These are phyloP conservation scores for Danaus melanippus DNA, from an alignment of 1,140 invertebrate genomes.

Conservation along the genomic window DNA sequence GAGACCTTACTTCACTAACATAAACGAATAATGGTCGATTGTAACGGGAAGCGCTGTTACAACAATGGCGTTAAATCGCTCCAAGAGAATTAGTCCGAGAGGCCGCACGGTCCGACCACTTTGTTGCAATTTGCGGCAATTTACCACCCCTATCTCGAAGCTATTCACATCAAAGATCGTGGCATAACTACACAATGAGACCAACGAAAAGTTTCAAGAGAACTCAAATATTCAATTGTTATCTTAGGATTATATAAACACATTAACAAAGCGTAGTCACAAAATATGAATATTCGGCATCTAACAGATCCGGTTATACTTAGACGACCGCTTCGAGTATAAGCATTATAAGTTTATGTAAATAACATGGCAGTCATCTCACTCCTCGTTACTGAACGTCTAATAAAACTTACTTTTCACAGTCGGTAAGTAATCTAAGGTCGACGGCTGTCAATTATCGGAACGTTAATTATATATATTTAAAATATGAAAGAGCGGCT, in stretches of 20 bases:
- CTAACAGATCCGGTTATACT: too few species aligned
- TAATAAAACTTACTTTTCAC: constrained; percentile 8
- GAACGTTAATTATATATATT: constrained; percentile 5
- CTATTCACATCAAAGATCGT: constrained; percentile 18
- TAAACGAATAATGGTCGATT: constrained; percentile 24
- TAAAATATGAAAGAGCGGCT: background rate
- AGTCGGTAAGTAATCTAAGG: constrained; percentile 1
- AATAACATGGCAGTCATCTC: too few species aligned
- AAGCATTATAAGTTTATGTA: too few species aligned
- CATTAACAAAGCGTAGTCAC: too few species aligned
- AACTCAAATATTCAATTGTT: too few species aligned
- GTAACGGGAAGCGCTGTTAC: constrained; percentile 10
- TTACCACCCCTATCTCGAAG: constrained; percentile 28
- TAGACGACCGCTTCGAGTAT: too few species aligned
- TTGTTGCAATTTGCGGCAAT: constrained; percentile 46
- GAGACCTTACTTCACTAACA: constrained; percentile 10
- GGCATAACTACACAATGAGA: background rate
- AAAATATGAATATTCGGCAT: too few species aligned
- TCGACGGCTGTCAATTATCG: constrained; percentile 8
- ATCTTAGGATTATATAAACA: too few species aligned
- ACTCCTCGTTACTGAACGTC: background rate
- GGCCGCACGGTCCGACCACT: constrained; percentile 32
- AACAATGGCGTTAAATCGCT: constrained; percentile 36
- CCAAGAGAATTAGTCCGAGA: constrained; percentile 32
- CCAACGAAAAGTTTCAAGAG: too few species aligned